Conservation (phyloP, 1,140 invertebrate genomes). For the Tetramorium alpestre region DNA sequence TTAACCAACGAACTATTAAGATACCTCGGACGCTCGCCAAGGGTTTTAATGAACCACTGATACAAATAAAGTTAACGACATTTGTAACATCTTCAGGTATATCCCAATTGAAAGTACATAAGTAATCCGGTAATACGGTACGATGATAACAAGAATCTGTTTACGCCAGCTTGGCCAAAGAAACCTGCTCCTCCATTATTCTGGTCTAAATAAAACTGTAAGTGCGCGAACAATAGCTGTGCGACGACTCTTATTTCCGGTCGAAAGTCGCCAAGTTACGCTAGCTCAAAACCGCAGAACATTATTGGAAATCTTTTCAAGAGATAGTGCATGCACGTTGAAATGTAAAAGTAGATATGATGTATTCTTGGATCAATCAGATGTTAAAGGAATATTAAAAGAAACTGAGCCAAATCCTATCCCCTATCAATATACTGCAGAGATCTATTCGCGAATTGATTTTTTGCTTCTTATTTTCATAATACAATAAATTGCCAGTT, state of each 20-base stretch:
- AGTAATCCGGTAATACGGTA: constrained; percentile 22
- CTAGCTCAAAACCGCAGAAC: constrained; percentile 43
- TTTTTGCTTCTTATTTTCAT: constrained; percentile 1
- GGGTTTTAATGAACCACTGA: neutral
- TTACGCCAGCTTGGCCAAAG: constrained; percentile 27
- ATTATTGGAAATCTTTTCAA: constrained; percentile 55
- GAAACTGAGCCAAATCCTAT: neutral
- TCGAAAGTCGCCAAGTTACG: constrained; percentile 51
- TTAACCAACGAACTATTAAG: constrained; percentile 29
- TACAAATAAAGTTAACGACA: neutral
- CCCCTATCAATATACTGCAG: neutral
- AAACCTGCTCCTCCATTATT: constrained; percentile 61
- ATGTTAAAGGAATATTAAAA: neutral
- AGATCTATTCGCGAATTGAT: neutral
- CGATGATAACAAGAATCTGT: constrained; percentile 21
- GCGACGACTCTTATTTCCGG: constrained; percentile 64
- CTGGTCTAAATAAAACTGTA: constrained; percentile 64
- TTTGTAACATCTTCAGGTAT: constrained; percentile 39
- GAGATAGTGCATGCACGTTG: neutral
- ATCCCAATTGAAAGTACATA: constrained; percentile 30
- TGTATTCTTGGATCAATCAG: neutral
- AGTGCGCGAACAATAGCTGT: constrained; percentile 55
- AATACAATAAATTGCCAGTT: neutral
- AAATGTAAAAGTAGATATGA: constrained; percentile 6
- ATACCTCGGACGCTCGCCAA: neutral